Evolutionary conservation across 2,888 invertebrate species (phyloP).

Genomic region (Cylloceria caligata): DNA sequence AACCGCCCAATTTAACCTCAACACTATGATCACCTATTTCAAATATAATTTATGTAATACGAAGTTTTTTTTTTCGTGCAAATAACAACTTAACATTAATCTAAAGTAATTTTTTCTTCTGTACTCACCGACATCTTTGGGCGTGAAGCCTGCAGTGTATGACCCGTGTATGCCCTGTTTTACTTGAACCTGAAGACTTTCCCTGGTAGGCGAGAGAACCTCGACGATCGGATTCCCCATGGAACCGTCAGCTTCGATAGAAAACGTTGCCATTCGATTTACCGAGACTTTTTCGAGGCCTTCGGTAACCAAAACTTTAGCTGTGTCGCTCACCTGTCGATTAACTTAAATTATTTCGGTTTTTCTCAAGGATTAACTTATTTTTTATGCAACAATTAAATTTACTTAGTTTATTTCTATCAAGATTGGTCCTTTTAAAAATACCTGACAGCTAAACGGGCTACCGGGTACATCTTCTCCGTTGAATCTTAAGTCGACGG

Average conservation of each 20-base stretch:
- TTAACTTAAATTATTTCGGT: slow-evolving; percentile 11
- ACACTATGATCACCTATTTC: slow-evolving; percentile 93
- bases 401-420: slow-evolving; percentile 16
- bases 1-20: slow-evolving; percentile 90
- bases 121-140: slow-evolving; percentile 92
- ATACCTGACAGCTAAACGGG: slow-evolving; percentile 85
- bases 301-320: slow-evolving; percentile 90
- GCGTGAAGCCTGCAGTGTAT: slow-evolving; percentile 95
- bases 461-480: slow-evolving; percentile 96
- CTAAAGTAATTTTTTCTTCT: background rate
- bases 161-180: slow-evolving; percentile 91
- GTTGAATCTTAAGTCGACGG: slow-evolving; percentile 98
- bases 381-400: slow-evolving; percentile 8
- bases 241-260: slow-evolving; percentile 93
- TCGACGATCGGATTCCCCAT: slow-evolving; percentile 90
- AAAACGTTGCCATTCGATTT: slow-evolving; percentile 93
- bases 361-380: slow-evolving; percentile 4
- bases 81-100: background rate
- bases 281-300: slow-evolving; percentile 96
- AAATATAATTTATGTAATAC: slow-evolving; percentile 7
- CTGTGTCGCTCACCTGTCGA: slow-evolving; percentile 81
- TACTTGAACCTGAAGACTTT: slow-evolving; percentile 91
- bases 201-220: slow-evolving; percentile 86
- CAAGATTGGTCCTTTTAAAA: background rate
- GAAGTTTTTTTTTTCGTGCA: background rate